Conservation (phyloP, 2,797 vertebrate genomes). For the Okamejei kenojei region DNA sequence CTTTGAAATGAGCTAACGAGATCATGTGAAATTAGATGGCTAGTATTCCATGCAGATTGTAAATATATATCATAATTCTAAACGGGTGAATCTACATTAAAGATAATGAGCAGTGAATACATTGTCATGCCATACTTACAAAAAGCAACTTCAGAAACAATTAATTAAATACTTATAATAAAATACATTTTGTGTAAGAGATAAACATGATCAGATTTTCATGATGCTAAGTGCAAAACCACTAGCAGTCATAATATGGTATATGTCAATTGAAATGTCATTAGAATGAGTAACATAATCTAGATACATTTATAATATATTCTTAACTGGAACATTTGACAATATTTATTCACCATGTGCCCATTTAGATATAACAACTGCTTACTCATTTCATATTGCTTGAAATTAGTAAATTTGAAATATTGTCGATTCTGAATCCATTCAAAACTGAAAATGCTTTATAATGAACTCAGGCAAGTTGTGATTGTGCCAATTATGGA, state of each 20-base stretch:
- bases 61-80: background rate
- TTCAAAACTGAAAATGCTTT: background rate
- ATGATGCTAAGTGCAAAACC: background rate
- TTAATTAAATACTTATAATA: background rate
- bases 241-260: background rate
- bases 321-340: background rate
- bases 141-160: background rate
- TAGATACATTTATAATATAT: background rate
- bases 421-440: background rate
- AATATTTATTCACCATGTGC: background rate
- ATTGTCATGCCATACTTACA: background rate
- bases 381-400: background rate
- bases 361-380: background rate
- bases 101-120: background rate
- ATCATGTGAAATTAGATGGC: background rate
- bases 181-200: background rate
- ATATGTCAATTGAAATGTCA: background rate
- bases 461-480: background rate
- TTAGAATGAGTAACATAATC: background rate
- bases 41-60: background rate
- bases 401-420: background rate
- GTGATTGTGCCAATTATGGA: too few relatives aligned
- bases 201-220: background rate
- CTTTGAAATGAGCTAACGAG: background rate
- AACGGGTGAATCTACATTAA: background rate